Evolutionary conservation across 2,888 invertebrate genomes (phyloP), one percentile per base, ranked within the genome.

Genomic region (Clistopyga incitator): DNA sequence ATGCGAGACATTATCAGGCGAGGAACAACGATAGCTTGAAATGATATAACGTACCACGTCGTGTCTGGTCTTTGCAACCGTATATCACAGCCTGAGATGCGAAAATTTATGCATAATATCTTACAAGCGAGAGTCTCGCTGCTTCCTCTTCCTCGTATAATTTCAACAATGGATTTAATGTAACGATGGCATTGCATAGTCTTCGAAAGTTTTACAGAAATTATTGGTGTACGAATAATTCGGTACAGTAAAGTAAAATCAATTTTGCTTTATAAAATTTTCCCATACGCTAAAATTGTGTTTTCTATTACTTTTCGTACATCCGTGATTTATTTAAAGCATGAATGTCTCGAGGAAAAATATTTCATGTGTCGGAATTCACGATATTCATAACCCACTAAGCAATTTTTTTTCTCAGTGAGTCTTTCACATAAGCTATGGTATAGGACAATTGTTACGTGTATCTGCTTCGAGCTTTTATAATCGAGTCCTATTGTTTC

Each of bases 21-120:
- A 52, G 50, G 50, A 38, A 70, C 23, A 70, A 78, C 61, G 38
- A 42, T 34, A 13, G 29, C 34, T 47, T 11, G 45, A 15, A 20
- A 38, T 47, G 42, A 56, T 1, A 11, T 50, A 50, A 50, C 18
- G 50, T n/a, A 18, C 6, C 56, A 15, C 25, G 3, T 13, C 13
- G n/a, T 13, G 13, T 56, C 25, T 15, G 23, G 13, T 13, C 0
- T 6, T 25, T 56, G 56, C 15, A 3, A 18, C 6, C 4, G 18
- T 18, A 18, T 50, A n/a, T 50, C 15, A 45, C 4, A 3, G 2
- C 15, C 15, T 18, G 6, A 50, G 18, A n/a, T 50, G 6, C 18
- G 6, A 18, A 50, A 50, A 50, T 18, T 50, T 3, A 15, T 18
- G 50, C 15, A 8, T 6, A 18, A 50, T 18, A 18, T 50, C n/a